Evolutionary conservation across 1,140 invertebrate genomes (phyloP).

Genomic region (Lanistes nyassanus): DNA sequence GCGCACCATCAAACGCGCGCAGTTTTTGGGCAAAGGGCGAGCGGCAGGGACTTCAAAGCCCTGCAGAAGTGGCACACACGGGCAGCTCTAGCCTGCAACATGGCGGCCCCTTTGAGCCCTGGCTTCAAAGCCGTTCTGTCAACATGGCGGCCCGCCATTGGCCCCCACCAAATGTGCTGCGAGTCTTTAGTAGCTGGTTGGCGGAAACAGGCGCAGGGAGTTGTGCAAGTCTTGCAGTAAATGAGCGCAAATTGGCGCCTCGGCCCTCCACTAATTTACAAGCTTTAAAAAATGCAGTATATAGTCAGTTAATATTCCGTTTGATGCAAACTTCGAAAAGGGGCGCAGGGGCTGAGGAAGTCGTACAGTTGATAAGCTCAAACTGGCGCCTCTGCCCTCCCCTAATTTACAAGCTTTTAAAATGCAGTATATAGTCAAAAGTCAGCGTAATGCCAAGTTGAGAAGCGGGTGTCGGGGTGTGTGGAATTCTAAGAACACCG

Average conservation of each 20-base stretch:
- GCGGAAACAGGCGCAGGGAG: not conserved
- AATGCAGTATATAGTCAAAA: too few relatives aligned
- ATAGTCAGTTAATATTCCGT: not conserved
- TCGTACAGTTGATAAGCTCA: too few relatives aligned
- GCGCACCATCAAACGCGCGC: slow-evolving; percentile 15
- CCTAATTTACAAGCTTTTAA: too few relatives aligned
- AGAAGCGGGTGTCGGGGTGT: too few relatives aligned
- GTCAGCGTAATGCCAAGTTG: too few relatives aligned
- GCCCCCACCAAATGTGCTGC: not conserved
- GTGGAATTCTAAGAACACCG: too few relatives aligned
- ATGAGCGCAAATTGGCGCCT: not conserved
- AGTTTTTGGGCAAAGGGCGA: slow-evolving; percentile 20
- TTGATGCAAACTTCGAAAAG: too few relatives aligned
- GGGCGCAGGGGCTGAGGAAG: too few relatives aligned
- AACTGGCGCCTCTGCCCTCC: too few relatives aligned
- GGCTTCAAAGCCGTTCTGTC: slow-evolving; percentile 24
- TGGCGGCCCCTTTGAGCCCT: slow-evolving; percentile 11
- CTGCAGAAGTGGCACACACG: slow-evolving; percentile 10
- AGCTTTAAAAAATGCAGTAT: not conserved
- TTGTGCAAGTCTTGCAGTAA: not conserved
- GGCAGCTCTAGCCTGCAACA: slow-evolving; percentile 18
- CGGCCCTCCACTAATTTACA: slow-evolving; percentile 3
- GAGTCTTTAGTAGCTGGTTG: too few relatives aligned
- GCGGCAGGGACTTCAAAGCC: slow-evolving; percentile 22
- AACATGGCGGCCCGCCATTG: slow-evolving; percentile 14